Base-by-base conservation (phyloP, 1,140 invertebrate genomes). In the Mylabris phalerata region DNA sequence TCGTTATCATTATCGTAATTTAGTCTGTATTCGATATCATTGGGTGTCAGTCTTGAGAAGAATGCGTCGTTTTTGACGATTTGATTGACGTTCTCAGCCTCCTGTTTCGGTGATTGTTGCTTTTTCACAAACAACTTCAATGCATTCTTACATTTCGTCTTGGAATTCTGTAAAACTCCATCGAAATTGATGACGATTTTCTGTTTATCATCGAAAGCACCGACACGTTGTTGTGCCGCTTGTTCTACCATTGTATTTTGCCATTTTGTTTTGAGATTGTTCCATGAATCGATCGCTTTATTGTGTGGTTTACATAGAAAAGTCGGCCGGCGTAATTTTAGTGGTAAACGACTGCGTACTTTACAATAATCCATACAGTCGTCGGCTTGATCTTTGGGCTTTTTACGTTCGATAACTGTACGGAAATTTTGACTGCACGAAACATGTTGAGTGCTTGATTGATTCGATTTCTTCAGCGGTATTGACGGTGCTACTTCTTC, bases 121-220 rank as follows among this genome's bases (percentile, higher is more conserved):
- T 68, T 42, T 1, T 19, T 19, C 1, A 11, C 11, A 42, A 42
- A 42, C 9, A 42, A 42, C 44, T 66, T 66, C n/a, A 73, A 61
- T 19, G 73, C 63, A 41, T 65, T 69, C 56, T 67, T 71, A 56
- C 71, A 73, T 48, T 70, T 72, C 25, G 58, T 62, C 50, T 71
- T 73, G 1, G 73, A 73, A 24, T 48, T 63, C 61, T 72, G 71
- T 48, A 71, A 71, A 57, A 74, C 66, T 59, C 66, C 70, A 51
- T 73, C 71, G 1, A 73, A 45, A 27, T 73, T 70, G 3, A 68
- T 62, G 6, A 50, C 55, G 10, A 69, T 43, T 56, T 66, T 69
- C n/a, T 71, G 68, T 38, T 60, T 63, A 40, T 69, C 65, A 24
- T 39, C 57, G 50, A 69, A 71, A 2, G 71, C 69, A 3, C 70